These are phyloP conservation scores for Cliona cf. orientalis DNA, from an alignment of 37 sponge, comb jelly and placozoan genomes.

Conservation along the genomic window DNA sequence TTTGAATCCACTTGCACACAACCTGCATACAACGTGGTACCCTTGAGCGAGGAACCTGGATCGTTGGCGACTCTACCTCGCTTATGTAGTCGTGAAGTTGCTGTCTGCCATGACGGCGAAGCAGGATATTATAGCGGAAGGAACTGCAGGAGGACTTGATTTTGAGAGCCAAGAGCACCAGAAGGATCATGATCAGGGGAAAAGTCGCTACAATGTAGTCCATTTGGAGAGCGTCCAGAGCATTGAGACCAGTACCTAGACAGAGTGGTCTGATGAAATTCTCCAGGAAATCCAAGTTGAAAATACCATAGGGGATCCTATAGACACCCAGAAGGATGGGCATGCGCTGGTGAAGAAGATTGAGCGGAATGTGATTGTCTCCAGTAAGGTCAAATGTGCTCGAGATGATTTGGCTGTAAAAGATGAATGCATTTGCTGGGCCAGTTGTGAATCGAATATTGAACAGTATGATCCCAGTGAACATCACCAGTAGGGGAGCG, in stretches of 20 bases:
- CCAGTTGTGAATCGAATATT: conserved; percentile 41
- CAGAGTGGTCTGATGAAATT: neutral
- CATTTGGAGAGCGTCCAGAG: conserved; percentile 19
- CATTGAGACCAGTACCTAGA: conserved; percentile 6
- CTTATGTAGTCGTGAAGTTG: too few relatives aligned
- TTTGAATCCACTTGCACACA: neutral
- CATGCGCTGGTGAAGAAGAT: neutral
- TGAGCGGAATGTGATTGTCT: neutral
- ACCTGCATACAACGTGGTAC: too few relatives aligned
- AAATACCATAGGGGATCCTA: conserved; percentile 25
- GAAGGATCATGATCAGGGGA: conserved; percentile 32
- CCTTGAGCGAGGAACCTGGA: too few relatives aligned
- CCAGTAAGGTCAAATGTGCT: conserved; percentile 6
- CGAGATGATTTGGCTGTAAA: conserved; percentile 31
- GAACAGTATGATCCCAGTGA: conserved; percentile 42
- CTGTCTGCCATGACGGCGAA: too few relatives aligned
- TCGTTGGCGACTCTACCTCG: too few relatives aligned
- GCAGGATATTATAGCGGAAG: neutral
- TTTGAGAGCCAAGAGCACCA: neutral
- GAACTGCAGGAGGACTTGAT: neutral
- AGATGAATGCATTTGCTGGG: conserved; percentile 41
- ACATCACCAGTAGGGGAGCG: conserved; percentile 24
- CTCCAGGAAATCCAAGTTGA: conserved; percentile 37
- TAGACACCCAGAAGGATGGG: conserved; percentile 10
- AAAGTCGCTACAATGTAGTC: conserved; percentile 30